Evolutionary conservation across 2,888 invertebrate species (phyloP), one percentile per base, ranked within the genome.

Genomic region (Drosophila meridiana): DNA sequence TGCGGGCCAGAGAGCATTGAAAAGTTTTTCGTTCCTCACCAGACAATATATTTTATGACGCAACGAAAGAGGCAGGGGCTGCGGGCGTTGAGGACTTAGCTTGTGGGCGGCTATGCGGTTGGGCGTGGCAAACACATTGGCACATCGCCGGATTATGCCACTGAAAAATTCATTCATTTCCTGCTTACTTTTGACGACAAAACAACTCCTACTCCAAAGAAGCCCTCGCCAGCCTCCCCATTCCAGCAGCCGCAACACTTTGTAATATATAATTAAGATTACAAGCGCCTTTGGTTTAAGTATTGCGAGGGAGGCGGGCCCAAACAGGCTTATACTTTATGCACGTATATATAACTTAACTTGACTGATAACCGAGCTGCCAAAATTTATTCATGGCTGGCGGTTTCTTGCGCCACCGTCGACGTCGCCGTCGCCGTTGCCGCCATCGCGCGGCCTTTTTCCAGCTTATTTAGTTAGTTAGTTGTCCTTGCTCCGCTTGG

Each of bases 201-300:
- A 76, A 73, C 79, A 71, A 63, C 59, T 38, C 32, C 40, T 45
- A 53, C 55, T 57, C 40, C 30, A 43, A 48, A 38, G 1, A 13
- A 40, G 32, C 36, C 26, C 36, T 3, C 42, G 20, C 4, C 4
- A 28, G 30, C 3, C 4, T 14, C 8, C 13, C 38, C 11, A 5
- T 7, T 8, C 38, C 34, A 32, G 45, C 55, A 68, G 67, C 86
- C 75, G 69, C 81, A 88, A 82, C 78, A 87, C 82, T 85, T 89
- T 87, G 87, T 87, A 87, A 87, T 89, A 89, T 89, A 87, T 89
- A 87, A 87, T 87, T 87, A 87, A 87, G 87, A 87, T 87, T 87
- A 87, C 87, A 89, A 89, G 87, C 83, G 78, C 81, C 79, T 83
- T 69, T 78, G 86, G 86, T 71, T 87, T 87, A 87, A 71, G 85